These are phyloP conservation scores for Glaucomys volans DNA, from an alignment of 2,113 vertebrate species.

Conservation along the genomic window DNA sequence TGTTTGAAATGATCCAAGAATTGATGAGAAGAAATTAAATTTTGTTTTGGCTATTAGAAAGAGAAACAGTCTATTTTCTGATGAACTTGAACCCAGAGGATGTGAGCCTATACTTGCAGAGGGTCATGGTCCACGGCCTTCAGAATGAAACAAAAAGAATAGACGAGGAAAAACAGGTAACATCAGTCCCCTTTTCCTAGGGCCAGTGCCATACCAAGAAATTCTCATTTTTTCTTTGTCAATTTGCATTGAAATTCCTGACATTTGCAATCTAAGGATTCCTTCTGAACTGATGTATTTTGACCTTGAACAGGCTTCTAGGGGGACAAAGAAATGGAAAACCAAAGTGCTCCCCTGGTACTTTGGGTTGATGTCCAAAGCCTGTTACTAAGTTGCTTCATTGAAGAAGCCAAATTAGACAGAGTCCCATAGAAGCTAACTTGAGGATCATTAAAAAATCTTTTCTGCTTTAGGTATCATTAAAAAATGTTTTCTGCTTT, in stretches of 20 bases:
- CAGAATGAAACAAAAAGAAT: not conserved
- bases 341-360: not conserved
- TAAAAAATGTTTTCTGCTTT: not conserved
- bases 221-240: slow-evolving; percentile 5
- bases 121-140: not conserved
- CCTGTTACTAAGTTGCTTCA: not conserved
- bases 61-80: not conserved
- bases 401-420: not conserved
- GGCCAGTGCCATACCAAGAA: not conserved
- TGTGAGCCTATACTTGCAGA: not conserved
- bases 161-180: not conserved
- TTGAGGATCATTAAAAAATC: not conserved
- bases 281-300: not conserved
- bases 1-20: not conserved
- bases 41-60: not conserved
- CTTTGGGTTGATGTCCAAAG: not conserved
- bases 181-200: not conserved
- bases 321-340: not conserved
- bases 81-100: not conserved
- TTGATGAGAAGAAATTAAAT: slow-evolving; percentile 8
- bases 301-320: not conserved
- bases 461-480: slow-evolving; percentile 18
- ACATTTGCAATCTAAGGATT: slow-evolving; percentile 13
- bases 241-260: slow-evolving; percentile 50
- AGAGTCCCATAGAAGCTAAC: not conserved